Base-by-base conservation (phyloP, 2,797 vertebrate species). In the Chrysocyon brachyurus region DNA sequence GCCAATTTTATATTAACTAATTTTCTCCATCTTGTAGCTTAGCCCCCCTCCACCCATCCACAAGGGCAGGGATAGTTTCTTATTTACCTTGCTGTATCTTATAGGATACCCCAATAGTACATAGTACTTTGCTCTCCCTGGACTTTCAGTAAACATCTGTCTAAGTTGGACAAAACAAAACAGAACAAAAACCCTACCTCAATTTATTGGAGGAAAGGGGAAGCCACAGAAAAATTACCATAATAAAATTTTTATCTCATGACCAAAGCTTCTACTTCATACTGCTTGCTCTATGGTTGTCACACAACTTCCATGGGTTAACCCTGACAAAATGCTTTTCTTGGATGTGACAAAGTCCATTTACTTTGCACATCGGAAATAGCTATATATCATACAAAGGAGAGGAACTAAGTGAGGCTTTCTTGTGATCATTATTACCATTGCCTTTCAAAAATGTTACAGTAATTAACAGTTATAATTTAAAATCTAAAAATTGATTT, bases 401-500 rank as follows among this genome's bases (percentile, higher is more conserved):
- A 75, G 8, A 66, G 10, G 77, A 87, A 82, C 31, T 54, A 85
- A 87, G 19, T 72, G 28, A 40, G 22, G 8, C 1, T 26, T 14
- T 87, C 64, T 82, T 91, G 12, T 75, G 21, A 28, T 36, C 91
- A 22, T 22, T 93, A 90, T 75, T 87, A 68, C 3, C 2, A 73
- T 2, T 86, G 24, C 31, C 70, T 92, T 93, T 87, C 19, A 88
- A 95, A 87, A 87, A 90, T 46, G 7, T 63, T 77, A 9, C 4
- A 82, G 19, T 36, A 94, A 91, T 19, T 75, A 49, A 91, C 8
- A 33, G 8, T 9, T 86, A 33, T n/a, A 12, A 83, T 64, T 75
- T 61, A 31, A 79, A 78, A 31, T 66, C 28, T 59, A 90, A 85
- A 85, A 93, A 72, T 63, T 7, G 24, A 85, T 79, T 90, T 87